Conservation (phyloP, 1,140 invertebrate genomes). For the Eriosoma lanigerum region DNA sequence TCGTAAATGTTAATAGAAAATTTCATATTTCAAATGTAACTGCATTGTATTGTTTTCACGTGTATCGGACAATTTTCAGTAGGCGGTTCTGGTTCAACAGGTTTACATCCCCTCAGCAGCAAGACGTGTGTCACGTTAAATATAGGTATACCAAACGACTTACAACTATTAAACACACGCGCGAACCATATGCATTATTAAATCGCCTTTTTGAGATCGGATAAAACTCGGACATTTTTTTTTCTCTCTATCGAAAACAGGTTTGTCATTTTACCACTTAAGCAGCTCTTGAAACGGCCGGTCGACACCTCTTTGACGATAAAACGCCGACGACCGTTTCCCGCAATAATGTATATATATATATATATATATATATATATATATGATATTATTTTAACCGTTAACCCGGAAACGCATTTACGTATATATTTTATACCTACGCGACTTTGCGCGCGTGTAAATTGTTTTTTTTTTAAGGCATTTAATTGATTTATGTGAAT, state of each 20-base stretch:
- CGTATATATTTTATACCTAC: not conserved
- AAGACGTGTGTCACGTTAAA: too few species aligned
- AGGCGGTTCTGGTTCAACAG: constrained; percentile 11
- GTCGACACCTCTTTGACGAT: constrained; percentile 37
- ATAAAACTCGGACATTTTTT: constrained; percentile 18
- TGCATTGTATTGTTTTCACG: too few species aligned
- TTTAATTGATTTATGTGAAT: constrained; percentile 49
- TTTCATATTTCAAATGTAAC: too few species aligned
- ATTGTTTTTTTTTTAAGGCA: not conserved
- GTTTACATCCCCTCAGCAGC: constrained; percentile 15
- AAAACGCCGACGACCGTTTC: not conserved
- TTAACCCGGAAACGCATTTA: constrained; percentile 31
- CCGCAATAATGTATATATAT: not conserved
- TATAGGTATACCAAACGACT: constrained; percentile 21
- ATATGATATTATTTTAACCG: constrained; percentile 12
- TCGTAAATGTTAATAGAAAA: too few species aligned
- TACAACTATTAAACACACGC: constrained; percentile 10
- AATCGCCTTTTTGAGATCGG: constrained; percentile 13
- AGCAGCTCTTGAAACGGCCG: not conserved
- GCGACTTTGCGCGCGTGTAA: not conserved
- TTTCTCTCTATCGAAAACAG: constrained; percentile 9
- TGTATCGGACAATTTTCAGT: not conserved
- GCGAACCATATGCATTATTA: not conserved
- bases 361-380: too few species aligned
- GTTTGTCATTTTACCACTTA: constrained; percentile 9